Evolutionary conservation across 53 echinoderm and acorn worm genomes (phyloP), one percentile per base, ranked within the genome.

Genomic region (Actinopyga echinites): DNA sequence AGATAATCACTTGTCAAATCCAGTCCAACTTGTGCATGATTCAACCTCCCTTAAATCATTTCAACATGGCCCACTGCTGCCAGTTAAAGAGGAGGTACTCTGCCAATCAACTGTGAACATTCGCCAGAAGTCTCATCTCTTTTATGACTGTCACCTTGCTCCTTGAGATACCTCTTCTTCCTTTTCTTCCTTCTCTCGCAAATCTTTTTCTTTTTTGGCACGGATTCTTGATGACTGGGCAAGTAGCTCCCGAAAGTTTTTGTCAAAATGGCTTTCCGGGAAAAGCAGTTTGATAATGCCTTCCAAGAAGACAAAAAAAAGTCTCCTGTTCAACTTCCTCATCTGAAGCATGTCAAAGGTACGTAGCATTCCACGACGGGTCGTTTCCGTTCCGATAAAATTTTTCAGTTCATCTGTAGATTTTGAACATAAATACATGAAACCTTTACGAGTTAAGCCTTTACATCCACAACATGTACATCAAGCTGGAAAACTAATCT

Each of bases 291-390:
- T 84, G 23, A 99, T 88, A 44, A 90, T 81, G 23, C 92, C 92
- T 86, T 95, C 96, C 13, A 96, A 79, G 79, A 85, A 74, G 43
- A 96, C 96, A 83, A 94, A 99, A 82, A 99, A 73, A 58, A 99
- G 94, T 25, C 99, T 85, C 56, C 92, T 99, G 89, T 99, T 99
- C 31, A 99, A 89, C 38, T 84, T 85, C 6, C 65, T 88, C 59
- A 92, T 92, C 66, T 99, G 99, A 32, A 99, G 86, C 99, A 99
- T 99, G 84, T 99, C 87, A 65, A 99, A 95, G 10, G 90, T 83
- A 2, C 99, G 85, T 23, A 92, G 74, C 88, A 92, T 94, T 20
- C 99, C 99, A 1, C 92, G 90, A 2, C 99, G 82, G 20, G 94
- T 99, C 7, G 99, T 99, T 65, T 99, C 99, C 1, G 90, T 86